Percentiles rank a stretch among this genome's conserved stretches.
Conservation (phyloP, 2,113 vertebrate genomes). For the Urocynchramus pylzowi region DNA sequence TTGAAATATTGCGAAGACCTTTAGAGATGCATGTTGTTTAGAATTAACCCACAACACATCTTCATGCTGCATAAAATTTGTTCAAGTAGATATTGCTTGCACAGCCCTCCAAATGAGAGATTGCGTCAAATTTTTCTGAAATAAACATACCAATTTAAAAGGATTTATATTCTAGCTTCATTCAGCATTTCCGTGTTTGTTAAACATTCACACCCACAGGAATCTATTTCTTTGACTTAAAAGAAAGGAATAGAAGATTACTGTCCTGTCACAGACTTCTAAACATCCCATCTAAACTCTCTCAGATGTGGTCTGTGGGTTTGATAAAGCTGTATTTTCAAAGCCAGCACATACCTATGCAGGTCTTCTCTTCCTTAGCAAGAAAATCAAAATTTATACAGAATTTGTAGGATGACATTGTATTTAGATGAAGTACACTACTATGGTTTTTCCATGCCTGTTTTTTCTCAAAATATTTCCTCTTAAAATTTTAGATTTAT, state of each 20-base stretch:
- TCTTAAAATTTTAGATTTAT: neutral
- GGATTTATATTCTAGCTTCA: slow-evolving; percentile 48
- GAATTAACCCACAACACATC: slow-evolving; percentile 32
- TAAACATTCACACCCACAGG: slow-evolving; percentile 19
- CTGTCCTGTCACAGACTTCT: neutral
- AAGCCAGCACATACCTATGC: neutral
- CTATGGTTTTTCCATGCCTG: neutral
- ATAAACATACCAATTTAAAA: slow-evolving; percentile 42
- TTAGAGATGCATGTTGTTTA: slow-evolving; percentile 26
- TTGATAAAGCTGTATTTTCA: neutral
- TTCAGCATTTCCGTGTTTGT: slow-evolving; percentile 20
- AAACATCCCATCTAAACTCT: neutral
- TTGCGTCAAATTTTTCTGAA: neutral
- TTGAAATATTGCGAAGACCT: slow-evolving; percentile 9
- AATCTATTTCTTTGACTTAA: neutral
- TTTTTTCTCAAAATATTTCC: neutral
- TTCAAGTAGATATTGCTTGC: neutral
- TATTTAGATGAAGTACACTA: neutral
- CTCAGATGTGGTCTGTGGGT: neutral
- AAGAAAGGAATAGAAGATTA: neutral
- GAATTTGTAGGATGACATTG: neutral
- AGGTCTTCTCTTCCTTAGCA: neutral
- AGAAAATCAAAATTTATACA: neutral
- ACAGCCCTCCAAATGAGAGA: slow-evolving; percentile 13
- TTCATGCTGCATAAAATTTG: slow-evolving; percentile 18